Evolutionary conservation across 1,140 invertebrate species (phyloP).

Genomic region (Oedothorax gibbosus): DNA sequence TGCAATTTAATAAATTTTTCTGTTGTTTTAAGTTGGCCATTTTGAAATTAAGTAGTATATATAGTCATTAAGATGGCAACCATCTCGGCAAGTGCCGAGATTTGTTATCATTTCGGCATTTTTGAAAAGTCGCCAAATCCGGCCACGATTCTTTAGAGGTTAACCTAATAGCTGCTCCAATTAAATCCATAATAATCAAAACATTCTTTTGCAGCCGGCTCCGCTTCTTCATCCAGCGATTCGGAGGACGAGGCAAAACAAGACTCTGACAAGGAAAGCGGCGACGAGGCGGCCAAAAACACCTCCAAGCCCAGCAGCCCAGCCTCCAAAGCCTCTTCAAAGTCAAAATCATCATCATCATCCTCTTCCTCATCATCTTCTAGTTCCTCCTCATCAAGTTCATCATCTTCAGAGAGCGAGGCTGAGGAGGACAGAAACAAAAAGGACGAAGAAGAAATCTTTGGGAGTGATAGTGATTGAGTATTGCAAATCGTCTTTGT

Average conservation of each 20-base stretch:
- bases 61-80: conserved; percentile 64
- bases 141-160: conserved; percentile 53
- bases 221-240: conserved; percentile 7
- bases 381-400: conserved; percentile 52
- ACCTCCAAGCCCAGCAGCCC: too few species aligned
- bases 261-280: conserved; percentile 62
- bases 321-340: too few species aligned
- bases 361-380: conserved; percentile 52
- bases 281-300: too few species aligned
- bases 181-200: too few species aligned
- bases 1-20: too few species aligned
- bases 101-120: conserved; percentile 40
- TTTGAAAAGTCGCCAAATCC: conserved; percentile 68
- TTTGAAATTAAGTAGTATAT: neutral
- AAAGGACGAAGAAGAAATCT: conserved; percentile 70
- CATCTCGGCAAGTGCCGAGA: conserved; percentile 23
- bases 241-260: too few species aligned
- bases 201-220: too few species aligned
- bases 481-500: neutral
- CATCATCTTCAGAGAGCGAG: conserved; percentile 63
- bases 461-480: conserved; percentile 67
- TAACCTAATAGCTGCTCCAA: conserved; percentile 62
- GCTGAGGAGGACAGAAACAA: conserved; percentile 63
- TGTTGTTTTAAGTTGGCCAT: too few species aligned
- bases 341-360: too few species aligned